Evolutionary conservation across 2,113 vertebrate genomes (phyloP).

Genomic region (Atlantisia rogersi): DNA sequence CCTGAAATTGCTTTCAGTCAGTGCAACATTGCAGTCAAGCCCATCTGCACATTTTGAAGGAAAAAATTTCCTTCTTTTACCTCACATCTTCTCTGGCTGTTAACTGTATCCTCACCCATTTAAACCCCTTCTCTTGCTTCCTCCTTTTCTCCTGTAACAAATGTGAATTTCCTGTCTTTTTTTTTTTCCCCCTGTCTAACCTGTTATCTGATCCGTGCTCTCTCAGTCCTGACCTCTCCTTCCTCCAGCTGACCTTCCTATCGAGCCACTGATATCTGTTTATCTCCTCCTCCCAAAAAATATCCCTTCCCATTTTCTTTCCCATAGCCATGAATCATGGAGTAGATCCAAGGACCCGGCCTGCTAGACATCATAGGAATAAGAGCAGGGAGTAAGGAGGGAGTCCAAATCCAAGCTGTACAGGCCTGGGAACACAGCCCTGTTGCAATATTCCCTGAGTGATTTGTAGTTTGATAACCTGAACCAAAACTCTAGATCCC

Average conservation of each 20-base stretch:
- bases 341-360: neutral
- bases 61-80: conserved; percentile 18
- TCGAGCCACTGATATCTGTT: neutral
- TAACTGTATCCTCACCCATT: conserved; percentile 16
- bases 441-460: neutral
- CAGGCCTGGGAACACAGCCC: neutral
- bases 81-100: neutral
- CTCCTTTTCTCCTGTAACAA: conserved; percentile 51
- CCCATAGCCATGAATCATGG: neutral
- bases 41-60: conserved; percentile 31
- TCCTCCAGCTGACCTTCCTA: conserved; percentile 39
- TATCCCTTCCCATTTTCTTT: conserved; percentile 5
- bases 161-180: conserved; percentile 46
- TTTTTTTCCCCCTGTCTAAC: neutral
- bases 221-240: conserved; percentile 15
- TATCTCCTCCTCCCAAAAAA: neutral
- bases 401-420: neutral
- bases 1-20: conserved; percentile 9
- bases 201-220: neutral
- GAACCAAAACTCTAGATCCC: neutral
- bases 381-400: neutral
- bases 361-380: neutral
- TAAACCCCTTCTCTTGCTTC: conserved; percentile 6
- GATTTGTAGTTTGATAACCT: neutral
- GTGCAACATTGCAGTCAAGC: conserved; percentile 1